phyloP scores from a whole-genome alignment of 2,888 invertebrate species.

The Xylota sylvarum region DNA sequence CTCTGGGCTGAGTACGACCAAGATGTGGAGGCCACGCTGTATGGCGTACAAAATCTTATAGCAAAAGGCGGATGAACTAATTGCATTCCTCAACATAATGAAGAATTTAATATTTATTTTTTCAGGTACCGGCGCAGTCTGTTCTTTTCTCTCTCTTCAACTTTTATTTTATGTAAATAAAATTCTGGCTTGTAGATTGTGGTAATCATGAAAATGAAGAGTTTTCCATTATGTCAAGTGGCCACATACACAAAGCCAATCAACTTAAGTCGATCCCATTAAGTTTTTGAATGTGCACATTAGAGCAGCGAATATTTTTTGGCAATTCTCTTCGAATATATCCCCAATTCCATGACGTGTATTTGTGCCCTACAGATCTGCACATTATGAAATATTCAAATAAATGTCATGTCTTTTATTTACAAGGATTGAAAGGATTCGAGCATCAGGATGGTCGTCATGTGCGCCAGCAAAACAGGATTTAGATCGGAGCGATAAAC shows the following conservation, averaged over 20 bases:
- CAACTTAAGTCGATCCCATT: constrained; percentile 16
- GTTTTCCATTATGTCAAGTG: constrained; percentile 10
- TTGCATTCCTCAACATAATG: constrained; percentile 48
- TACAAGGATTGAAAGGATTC: constrained; percentile 34
- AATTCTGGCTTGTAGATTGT: background rate
- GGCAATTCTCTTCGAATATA: constrained; percentile 29
- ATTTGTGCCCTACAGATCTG: constrained; percentile 14
- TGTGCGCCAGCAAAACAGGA: constrained; percentile 21
- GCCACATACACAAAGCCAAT: background rate
- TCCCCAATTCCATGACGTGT: background rate
- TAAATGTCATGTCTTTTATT: constrained; percentile 44
- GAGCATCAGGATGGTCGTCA: background rate
- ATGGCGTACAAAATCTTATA: constrained; percentile 1
- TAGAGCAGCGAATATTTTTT: constrained; percentile 31
- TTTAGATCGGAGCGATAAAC: constrained; percentile 33
- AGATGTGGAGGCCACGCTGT: background rate
- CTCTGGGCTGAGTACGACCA: constrained; percentile 11
- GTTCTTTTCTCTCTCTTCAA: background rate
- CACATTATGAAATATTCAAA: constrained; percentile 45
- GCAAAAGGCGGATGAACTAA: constrained; percentile 44
- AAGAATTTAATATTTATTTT: constrained; percentile 48
- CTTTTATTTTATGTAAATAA: constrained; percentile 26
- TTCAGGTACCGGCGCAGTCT: background rate
- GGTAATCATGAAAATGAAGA: constrained; percentile 13
- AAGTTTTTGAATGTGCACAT: constrained; percentile 12